Evolutionary conservation across 2,113 vertebrate genomes (phyloP).

Genomic region (Melanerpes aurifrons): DNA sequence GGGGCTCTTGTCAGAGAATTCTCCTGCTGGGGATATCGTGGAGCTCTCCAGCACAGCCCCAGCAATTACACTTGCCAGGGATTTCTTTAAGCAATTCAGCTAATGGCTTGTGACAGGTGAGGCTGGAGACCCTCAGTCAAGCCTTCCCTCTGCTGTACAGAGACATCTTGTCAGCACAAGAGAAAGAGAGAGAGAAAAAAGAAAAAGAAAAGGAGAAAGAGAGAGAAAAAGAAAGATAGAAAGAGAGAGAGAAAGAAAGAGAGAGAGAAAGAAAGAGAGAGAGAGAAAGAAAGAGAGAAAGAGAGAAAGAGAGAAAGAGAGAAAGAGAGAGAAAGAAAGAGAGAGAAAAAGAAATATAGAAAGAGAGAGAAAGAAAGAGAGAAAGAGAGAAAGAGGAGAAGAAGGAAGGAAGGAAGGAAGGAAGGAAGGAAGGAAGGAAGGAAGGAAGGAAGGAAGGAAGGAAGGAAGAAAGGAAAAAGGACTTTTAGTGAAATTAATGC

Average conservation of each 20-base stretch:
- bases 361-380: no score
- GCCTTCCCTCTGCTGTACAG: constrained; percentile 35
- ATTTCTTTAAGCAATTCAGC: constrained; percentile 79
- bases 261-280: no score
- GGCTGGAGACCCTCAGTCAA: constrained; percentile 70
- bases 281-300: no score
- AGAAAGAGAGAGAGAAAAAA: not conserved
- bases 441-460: not conserved
- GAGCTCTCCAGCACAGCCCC: constrained; percentile 74
- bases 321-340: no score
- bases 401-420: no score
- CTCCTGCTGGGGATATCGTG: constrained; percentile 74
- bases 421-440: no score
- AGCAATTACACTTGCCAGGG: constrained; percentile 78
- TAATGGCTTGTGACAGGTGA: constrained; percentile 80
- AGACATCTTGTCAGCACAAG: constrained; percentile 59
- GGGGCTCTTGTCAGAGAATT: constrained; percentile 75
- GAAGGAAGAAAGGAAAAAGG: not conserved
- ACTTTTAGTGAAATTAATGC: constrained; percentile 64
- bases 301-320: no score
- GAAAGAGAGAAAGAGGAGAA: no score
- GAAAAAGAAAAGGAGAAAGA: no score
- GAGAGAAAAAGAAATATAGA: no score
- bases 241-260: no score
- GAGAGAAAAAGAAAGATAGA: no score